phyloP scores from a whole-genome alignment of 2,113 vertebrate genomes.

The Ancistrus triradiatus region DNA sequence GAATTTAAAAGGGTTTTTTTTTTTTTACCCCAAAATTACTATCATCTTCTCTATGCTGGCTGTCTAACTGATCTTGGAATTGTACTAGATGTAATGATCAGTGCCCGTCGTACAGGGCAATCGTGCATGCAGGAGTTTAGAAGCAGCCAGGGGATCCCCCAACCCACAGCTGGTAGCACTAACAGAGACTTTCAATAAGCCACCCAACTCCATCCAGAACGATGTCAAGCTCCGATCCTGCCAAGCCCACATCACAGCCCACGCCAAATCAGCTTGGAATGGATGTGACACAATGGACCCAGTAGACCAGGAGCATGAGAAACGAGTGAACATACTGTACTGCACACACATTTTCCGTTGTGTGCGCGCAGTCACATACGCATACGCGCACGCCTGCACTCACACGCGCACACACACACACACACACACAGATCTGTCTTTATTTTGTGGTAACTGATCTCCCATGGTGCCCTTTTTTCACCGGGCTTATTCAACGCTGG shows the following conservation, averaged over 20 bases:
- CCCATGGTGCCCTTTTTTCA: constrained; percentile 43
- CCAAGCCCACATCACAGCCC: constrained; percentile 31
- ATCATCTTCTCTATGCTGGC: not conserved
- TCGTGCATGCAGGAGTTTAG: not conserved
- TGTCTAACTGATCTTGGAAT: no score
- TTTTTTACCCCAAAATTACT: constrained; percentile 1
- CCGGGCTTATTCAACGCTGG: constrained; percentile 32
- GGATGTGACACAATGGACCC: constrained; percentile 40
- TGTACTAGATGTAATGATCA: constrained; percentile 4
- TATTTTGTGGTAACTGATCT: constrained; percentile 36
- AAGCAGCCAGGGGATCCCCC: constrained; percentile 14
- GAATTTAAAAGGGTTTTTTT: not conserved
- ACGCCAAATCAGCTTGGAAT: constrained; percentile 30
- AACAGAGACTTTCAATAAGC: constrained; percentile 22
- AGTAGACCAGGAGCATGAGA: constrained; percentile 37
- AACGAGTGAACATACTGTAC: constrained; percentile 34
- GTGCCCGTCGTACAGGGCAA: not conserved
- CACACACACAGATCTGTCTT: constrained; percentile 36
- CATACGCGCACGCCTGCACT: constrained; percentile 31
- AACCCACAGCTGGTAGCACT: constrained; percentile 12
- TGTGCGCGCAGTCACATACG: no score
- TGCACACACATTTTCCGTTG: constrained; percentile 24
- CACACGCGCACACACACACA: constrained; percentile 31
- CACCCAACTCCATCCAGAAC: constrained; percentile 23
- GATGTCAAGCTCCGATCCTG: constrained; percentile 15